These are phyloP conservation scores for Gastrophysa polygoni DNA, from an alignment of 2,888 invertebrate genomes.

Conservation along the genomic window DNA sequence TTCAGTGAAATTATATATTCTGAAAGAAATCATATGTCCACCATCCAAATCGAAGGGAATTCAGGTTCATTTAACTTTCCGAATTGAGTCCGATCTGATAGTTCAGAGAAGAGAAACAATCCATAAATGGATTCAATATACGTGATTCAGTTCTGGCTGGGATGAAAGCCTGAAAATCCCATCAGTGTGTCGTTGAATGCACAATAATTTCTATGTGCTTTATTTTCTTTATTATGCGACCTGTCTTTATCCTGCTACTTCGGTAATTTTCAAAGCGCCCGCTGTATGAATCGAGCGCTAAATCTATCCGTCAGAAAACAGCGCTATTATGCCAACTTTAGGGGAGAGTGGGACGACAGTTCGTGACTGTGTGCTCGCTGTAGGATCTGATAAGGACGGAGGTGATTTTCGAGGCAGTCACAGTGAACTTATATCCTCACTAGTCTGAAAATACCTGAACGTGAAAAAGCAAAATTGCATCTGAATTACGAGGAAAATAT, in stretches of 20 bases:
- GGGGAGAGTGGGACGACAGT: slow-evolving; percentile 27
- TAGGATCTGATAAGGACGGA: not conserved
- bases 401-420: not conserved
- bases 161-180: slow-evolving; percentile 37
- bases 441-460: no score
- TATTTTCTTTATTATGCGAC: slow-evolving; percentile 42
- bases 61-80: not conserved
- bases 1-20: not conserved
- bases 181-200: slow-evolving; percentile 41
- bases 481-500: no score
- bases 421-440: not conserved
- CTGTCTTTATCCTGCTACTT: slow-evolving; percentile 49
- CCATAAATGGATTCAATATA: slow-evolving; percentile 33
- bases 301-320: slow-evolving; percentile 52
- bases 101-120: slow-evolving; percentile 18
- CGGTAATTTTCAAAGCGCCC: slow-evolving; percentile 51
- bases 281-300: slow-evolving; percentile 49
- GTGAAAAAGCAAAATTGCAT: no score
- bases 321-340: slow-evolving; percentile 50
- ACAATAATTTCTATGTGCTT: slow-evolving; percentile 46
- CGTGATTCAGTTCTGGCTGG: slow-evolving; percentile 29
- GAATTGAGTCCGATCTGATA: not conserved
- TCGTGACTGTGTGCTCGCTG: not conserved
- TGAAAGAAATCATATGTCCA: no score
- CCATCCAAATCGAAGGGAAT: not conserved